Percentiles rank a stretch among this genome's conserved stretches.
Conservation (phyloP, 2,888 invertebrate species). For the Agrotis puta region DNA sequence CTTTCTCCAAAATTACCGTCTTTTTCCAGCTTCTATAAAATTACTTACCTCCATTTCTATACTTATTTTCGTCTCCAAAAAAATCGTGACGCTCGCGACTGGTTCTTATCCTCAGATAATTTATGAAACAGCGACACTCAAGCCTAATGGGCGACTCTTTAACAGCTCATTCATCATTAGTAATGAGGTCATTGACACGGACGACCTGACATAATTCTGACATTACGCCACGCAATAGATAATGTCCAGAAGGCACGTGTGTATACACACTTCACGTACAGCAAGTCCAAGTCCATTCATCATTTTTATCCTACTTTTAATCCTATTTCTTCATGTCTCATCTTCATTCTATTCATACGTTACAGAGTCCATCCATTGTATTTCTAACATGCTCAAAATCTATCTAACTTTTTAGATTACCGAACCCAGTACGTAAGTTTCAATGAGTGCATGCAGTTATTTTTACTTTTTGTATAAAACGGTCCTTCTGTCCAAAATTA, state of each 20-base stretch:
- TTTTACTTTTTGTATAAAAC: neutral
- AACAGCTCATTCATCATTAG: conserved; percentile 86
- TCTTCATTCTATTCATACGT: neutral
- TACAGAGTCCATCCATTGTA: neutral
- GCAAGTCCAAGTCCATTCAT: neutral
- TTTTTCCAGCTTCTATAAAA: neutral
- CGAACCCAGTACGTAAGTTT: neutral
- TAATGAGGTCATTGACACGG: conserved; percentile 85
- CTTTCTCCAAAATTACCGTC: neutral
- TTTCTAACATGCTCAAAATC: too few species aligned
- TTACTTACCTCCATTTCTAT: conserved; percentile 10
- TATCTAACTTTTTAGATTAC: neutral
- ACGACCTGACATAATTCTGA: conserved; percentile 55
- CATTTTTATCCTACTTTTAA: neutral
- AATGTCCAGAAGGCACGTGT: conserved; percentile 22
- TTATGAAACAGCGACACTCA: conserved; percentile 75
- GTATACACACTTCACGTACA: neutral
- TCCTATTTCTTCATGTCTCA: neutral
- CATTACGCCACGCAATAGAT: conserved; percentile 18
- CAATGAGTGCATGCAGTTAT: too few species aligned
- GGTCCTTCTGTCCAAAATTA: neutral
- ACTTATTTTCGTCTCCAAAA: conserved; percentile 12
- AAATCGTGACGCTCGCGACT: conserved; percentile 13
- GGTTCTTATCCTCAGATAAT: conserved; percentile 67
- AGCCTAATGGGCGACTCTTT: conserved; percentile 84